These are phyloP conservation scores for Parnassius smintheus DNA, from an alignment of 2,888 invertebrate genomes.

Conservation along the genomic window DNA sequence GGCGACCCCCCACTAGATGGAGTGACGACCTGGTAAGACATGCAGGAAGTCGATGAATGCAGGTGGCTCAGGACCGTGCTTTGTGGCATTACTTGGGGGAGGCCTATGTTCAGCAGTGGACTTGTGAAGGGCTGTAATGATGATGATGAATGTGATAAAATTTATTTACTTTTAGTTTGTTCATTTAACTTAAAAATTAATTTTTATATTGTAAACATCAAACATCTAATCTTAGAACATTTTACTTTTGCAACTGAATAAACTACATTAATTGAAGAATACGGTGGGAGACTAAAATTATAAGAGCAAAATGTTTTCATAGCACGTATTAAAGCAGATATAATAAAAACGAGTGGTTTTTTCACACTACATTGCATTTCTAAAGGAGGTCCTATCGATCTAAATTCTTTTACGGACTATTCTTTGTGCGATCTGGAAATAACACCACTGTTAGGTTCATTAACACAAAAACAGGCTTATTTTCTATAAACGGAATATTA, in stretches of 20 bases:
- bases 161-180: conserved; percentile 1
- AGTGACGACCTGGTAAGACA: too few relatives aligned
- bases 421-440: conserved; percentile 13
- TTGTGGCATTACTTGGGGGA: too few relatives aligned
- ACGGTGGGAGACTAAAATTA: background rate
- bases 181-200: background rate
- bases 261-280: background rate
- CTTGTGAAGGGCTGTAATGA: too few relatives aligned
- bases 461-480: background rate
- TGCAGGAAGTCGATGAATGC: too few relatives aligned
- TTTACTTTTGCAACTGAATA: too few relatives aligned
- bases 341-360: conserved; percentile 19
- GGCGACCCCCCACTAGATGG: too few relatives aligned
- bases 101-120: too few relatives aligned
- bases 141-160: too few relatives aligned
- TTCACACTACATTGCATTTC: conserved; percentile 19
- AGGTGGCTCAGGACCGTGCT: too few relatives aligned
- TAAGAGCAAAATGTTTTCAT: background rate
- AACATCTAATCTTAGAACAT: too few relatives aligned
- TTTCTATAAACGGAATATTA: background rate
- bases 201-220: too few relatives aligned
- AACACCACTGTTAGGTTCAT: background rate
- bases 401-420: conserved; percentile 17
- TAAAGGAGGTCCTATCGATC: conserved; percentile 15
- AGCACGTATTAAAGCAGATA: conserved; percentile 4